phyloP scores from a whole-genome alignment of 2,113 vertebrate species.

The Heptranchias perlo region DNA sequence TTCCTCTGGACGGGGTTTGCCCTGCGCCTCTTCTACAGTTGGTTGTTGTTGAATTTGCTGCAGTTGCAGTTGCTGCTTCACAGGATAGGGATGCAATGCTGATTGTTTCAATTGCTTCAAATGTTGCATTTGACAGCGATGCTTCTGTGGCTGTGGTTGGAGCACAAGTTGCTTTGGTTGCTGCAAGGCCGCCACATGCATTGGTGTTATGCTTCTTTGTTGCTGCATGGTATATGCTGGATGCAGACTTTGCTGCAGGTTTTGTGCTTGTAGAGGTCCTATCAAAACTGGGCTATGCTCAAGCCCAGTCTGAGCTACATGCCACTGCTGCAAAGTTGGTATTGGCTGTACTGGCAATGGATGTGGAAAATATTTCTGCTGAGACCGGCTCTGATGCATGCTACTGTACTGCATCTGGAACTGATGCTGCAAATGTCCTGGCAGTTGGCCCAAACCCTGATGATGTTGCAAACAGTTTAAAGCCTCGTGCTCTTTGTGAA shows the following conservation, averaged over 20 bases:
- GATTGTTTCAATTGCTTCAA: not conserved
- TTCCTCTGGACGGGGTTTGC: constrained; percentile 50
- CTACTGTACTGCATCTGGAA: constrained; percentile 51
- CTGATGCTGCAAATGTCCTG: constrained; percentile 47
- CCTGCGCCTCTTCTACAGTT: constrained; percentile 40
- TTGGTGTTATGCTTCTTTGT: not conserved
- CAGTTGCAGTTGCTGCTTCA: constrained; percentile 48
- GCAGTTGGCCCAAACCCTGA: constrained; percentile 50
- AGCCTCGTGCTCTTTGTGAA: constrained; percentile 52
- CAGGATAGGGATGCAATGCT: not conserved
- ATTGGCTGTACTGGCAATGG: constrained; percentile 43
- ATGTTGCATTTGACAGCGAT: not conserved
- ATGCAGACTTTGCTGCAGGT: constrained; percentile 54
- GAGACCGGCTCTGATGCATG: constrained; percentile 51
- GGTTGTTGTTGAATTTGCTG: constrained; percentile 36
- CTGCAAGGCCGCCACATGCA: constrained; percentile 39
- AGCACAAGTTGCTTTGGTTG: constrained; percentile 46
- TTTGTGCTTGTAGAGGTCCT: constrained; percentile 56
- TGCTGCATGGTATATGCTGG: constrained; percentile 45
- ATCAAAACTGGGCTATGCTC: constrained; percentile 43
- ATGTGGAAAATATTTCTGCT: constrained; percentile 46
- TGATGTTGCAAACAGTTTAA: constrained; percentile 46
- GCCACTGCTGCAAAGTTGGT: constrained; percentile 48
- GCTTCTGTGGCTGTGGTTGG: not conserved
- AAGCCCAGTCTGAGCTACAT: constrained; percentile 40